Conservation (phyloP, 2,888 invertebrate genomes). For the Leuctra nigra region DNA sequence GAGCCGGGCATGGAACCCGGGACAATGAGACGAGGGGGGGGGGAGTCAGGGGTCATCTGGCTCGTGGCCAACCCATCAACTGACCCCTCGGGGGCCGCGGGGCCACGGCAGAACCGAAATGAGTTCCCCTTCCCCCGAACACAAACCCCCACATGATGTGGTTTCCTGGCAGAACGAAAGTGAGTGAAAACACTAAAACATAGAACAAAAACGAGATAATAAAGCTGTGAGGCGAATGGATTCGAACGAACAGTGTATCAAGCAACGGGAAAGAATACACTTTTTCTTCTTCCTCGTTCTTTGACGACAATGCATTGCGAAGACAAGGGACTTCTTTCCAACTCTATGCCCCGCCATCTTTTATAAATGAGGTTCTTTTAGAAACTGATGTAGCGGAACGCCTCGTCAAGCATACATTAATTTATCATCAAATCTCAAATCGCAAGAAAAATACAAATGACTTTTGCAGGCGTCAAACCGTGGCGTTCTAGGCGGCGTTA, state of each 20-base stretch:
- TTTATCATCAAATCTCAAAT: constrained; percentile 8
- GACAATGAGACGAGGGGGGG: neutral
- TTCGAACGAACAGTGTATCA: constrained; percentile 8
- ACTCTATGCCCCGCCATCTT: neutral
- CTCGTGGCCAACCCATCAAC: constrained; percentile 19
- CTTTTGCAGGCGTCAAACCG: too few relatives aligned
- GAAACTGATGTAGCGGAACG: constrained; percentile 3
- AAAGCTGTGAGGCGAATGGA: constrained; percentile 10
- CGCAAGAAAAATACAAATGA: too few relatives aligned
- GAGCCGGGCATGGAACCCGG: neutral
- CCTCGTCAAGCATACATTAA: neutral
- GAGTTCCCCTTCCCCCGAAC: neutral
- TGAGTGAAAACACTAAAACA: constrained; percentile 17
- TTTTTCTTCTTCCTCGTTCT: constrained; percentile 1
- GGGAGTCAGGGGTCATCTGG: constrained; percentile 13
- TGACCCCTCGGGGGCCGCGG: constrained; percentile 11
- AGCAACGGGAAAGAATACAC: constrained; percentile 5
- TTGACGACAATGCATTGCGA: constrained; percentile 11
- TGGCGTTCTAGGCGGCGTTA: too few relatives aligned
- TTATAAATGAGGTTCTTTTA: constrained; percentile 5
- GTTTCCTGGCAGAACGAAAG: constrained; percentile 1
- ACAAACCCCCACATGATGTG: neutral
- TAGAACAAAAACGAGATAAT: constrained; percentile 15
- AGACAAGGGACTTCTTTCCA: neutral
- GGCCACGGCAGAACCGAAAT: neutral